A percentile compares a stretch with the other conserved stretches of the same genome.
phyloP scores from a whole-genome alignment of 2,888 invertebrate species.

The Balanococcus diminutus region DNA sequence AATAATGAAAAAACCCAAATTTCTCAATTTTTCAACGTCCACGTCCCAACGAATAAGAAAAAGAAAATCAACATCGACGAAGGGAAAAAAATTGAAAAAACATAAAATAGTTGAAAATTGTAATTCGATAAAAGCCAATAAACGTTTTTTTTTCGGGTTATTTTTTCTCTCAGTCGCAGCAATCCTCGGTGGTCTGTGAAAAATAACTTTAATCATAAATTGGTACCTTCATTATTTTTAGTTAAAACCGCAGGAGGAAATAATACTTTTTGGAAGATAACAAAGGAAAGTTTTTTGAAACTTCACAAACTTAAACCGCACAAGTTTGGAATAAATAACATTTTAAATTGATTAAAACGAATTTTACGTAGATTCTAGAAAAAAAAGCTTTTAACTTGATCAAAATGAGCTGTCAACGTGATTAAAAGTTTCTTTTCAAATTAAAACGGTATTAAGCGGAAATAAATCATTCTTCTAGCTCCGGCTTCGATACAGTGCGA shows the following conservation, averaged over 20 bases:
- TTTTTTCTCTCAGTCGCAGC: neutral
- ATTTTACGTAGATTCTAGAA: constrained; percentile 42
- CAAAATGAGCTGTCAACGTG: constrained; percentile 47
- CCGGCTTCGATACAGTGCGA: constrained; percentile 38
- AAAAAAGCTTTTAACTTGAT: constrained; percentile 47
- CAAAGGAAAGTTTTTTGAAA: constrained; percentile 42
- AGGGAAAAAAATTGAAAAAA: neutral
- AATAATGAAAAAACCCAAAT: neutral
- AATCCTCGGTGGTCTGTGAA: neutral
- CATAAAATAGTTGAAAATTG: neutral
- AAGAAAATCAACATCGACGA: neutral
- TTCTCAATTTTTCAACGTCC: neutral
- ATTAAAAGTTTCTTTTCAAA: constrained; percentile 45
- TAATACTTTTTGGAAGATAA: constrained; percentile 36
- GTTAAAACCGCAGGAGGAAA: constrained; percentile 33
- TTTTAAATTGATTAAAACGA: constrained; percentile 42
- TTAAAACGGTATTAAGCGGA: constrained; percentile 42
- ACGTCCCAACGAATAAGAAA: neutral
- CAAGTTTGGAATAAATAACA: constrained; percentile 40
- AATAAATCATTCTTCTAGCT: constrained; percentile 42
- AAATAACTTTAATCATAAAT: constrained; percentile 42
- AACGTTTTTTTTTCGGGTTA: neutral
- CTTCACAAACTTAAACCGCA: constrained; percentile 40
- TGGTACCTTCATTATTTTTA: constrained; percentile 42
- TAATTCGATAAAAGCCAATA: constrained; percentile 36